A percentile compares a stretch with the other conserved stretches of the same genome.
These are phyloP conservation scores for Griposia aprilina DNA, from an alignment of 2,888 invertebrate species.

Conservation along the genomic window DNA sequence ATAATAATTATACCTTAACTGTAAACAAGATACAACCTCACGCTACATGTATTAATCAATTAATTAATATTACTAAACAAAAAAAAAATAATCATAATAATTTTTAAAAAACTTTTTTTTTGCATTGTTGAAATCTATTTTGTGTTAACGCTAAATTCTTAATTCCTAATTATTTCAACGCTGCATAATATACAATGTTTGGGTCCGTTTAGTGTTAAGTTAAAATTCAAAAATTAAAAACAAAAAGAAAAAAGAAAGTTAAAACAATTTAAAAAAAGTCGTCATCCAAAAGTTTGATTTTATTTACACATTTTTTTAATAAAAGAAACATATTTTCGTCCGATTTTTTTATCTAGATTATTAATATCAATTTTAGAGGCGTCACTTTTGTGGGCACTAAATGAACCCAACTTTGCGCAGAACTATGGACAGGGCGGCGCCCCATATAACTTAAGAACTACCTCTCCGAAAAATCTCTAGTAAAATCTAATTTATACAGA, in stretches of 20 bases:
- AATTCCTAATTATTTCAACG: conserved; percentile 78
- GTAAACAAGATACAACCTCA: conserved; percentile 88
- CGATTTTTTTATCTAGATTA: conserved; percentile 80
- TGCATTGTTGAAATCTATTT: conserved; percentile 77
- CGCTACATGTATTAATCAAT: conserved; percentile 83
- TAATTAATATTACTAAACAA: conserved; percentile 68
- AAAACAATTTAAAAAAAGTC: conserved; percentile 43
- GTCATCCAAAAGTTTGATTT: conserved; percentile 76
- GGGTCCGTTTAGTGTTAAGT: conserved; percentile 79
- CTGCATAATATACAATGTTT: conserved; percentile 83
- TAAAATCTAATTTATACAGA: conserved; percentile 89
- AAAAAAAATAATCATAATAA: conserved; percentile 72
- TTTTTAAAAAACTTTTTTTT: conserved; percentile 68
- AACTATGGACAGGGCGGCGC: conserved; percentile 80
- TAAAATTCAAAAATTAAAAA: conserved; percentile 72
- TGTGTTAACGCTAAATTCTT: conserved; percentile 80
- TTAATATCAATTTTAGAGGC: conserved; percentile 66
- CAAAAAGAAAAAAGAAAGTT: conserved; percentile 53
- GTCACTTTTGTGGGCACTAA: conserved; percentile 74
- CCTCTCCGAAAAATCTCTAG: conserved; percentile 83
- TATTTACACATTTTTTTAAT: conserved; percentile 80
- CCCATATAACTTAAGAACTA: conserved; percentile 81
- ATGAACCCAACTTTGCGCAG: conserved; percentile 84
- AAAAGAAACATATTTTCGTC: conserved; percentile 40
- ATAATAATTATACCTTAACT: conserved; percentile 79